Conservation (phyloP, 2,888 invertebrate species). For the Frankliniella intonsa region DNA sequence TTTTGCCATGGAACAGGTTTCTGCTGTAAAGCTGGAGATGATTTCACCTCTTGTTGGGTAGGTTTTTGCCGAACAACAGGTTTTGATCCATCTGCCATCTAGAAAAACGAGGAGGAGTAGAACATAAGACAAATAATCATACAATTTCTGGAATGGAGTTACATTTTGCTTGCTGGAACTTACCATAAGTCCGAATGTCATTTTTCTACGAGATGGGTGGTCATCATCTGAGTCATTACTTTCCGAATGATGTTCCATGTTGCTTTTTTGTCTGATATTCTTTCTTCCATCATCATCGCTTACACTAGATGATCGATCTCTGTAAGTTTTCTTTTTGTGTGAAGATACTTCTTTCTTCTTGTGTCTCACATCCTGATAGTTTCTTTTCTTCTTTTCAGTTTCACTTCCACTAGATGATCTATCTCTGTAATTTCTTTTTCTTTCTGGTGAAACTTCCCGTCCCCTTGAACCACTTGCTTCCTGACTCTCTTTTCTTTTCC, state of each 20-base stretch:
- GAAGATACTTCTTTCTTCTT: slow-evolving; percentile 13
- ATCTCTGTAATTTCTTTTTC: slow-evolving; percentile 5
- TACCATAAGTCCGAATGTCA: neutral
- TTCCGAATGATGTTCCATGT: slow-evolving; percentile 46
- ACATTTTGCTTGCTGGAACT: neutral
- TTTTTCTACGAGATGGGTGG: neutral
- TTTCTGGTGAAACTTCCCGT: neutral
- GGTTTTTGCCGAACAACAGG: neutral
- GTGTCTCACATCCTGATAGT: slow-evolving; percentile 9
- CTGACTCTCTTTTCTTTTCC: slow-evolving; percentile 8
- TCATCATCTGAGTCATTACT: slow-evolving; percentile 1
- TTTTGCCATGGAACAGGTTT: slow-evolving; percentile 11
- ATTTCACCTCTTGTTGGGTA: slow-evolving; percentile 12
- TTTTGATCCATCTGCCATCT: slow-evolving; percentile 15
- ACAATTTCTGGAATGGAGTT: neutral
- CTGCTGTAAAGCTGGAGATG: neutral
- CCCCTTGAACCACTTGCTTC: neutral
- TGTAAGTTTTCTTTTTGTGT: slow-evolving; percentile 28
- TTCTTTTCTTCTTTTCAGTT: neutral
- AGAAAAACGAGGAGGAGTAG: neutral
- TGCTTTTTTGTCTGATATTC: slow-evolving; percentile 42
- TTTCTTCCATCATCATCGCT: slow-evolving; percentile 36
- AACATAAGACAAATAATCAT: neutral
- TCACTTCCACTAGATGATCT: neutral
- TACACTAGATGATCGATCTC: slow-evolving; percentile 33